These are phyloP conservation scores for Halocaridina rubra DNA, from an alignment of 2,888 invertebrate species.

Conservation along the genomic window DNA sequence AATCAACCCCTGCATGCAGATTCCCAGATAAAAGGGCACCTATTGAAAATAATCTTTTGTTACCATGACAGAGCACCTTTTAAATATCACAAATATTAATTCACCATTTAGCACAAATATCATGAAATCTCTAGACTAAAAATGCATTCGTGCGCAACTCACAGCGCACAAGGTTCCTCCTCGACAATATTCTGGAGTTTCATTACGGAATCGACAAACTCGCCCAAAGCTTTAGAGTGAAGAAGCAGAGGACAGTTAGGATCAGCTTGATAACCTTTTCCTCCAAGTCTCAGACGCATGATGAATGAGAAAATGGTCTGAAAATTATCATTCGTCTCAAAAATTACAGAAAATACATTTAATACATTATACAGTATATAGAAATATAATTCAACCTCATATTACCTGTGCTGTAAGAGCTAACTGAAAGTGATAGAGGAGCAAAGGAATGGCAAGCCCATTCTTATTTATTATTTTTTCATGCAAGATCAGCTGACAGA, in stretches of 20 bases:
- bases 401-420: too few species aligned
- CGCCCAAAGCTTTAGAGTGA: slow-evolving; percentile 29
- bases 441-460: too few species aligned
- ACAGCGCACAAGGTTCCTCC: slow-evolving; percentile 33
- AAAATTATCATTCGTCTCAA: background rate
- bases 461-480: background rate
- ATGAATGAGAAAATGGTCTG: slow-evolving; percentile 61
- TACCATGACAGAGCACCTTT: too few species aligned
- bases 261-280: slow-evolving; percentile 51
- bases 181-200: slow-evolving; percentile 42
- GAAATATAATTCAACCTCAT: too few species aligned
- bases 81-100: too few species aligned
- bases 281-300: slow-evolving; percentile 53
- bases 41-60: too few species aligned
- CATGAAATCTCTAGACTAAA: too few species aligned
- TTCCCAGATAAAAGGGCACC: too few species aligned
- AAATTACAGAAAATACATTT: background rate
- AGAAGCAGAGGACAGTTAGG: slow-evolving; percentile 25
- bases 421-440: too few species aligned
- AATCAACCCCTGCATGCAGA: too few species aligned
- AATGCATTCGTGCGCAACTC: too few species aligned
- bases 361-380: background rate
- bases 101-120: too few species aligned
- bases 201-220: slow-evolving; percentile 41
- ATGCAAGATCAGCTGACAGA: background rate